Base-by-base conservation (phyloP, 2,113 vertebrate genomes). In the Chaetodon auriga region DNA sequence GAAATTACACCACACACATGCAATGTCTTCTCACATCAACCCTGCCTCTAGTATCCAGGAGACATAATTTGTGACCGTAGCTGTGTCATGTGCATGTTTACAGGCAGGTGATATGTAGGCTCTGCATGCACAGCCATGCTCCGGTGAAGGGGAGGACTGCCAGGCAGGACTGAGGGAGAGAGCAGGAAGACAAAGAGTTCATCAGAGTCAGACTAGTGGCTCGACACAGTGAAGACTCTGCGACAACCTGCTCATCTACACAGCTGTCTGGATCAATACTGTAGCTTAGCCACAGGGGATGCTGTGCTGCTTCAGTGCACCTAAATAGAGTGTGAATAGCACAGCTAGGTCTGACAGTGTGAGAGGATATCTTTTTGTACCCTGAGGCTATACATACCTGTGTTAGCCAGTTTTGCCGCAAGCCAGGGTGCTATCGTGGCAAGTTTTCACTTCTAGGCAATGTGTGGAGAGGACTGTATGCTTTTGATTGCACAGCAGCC, bases 261-360 rank as follows among this genome's bases (percentile, higher is more conserved):
- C 76, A 75, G 71, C 57, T 84, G 84, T 85, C 65, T 87, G 73
- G 73, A 87, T 86, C 83, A 78, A 80, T 78, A 84, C 68, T 72
- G 54, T 18, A 73, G 63, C 58, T 43, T 1, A 51, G 51, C 75
- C 13, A 38, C 72, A 55, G 36, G 75, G 43, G 70, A 83, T 48
- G 46, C 55, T 72, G 64, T 49, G 68, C 43, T 84, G 76, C 65
- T 61, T 35, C 61, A 66, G 62, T 46, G 35, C 62, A 83, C 53
- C 38, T 36, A 71, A 72, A 68, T 13, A 61, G 3, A 63, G 41
- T 48, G 18, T 58, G 63, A 83, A 81, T 48, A 68, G 41, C 68
- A 71, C 0, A 64, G 55, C 51, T 14, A 21, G 6, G 46, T 35
- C 35, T 78, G 70, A 62, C 15, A 77, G 25, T 25, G 36, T 65